Evolutionary conservation across 2,113 vertebrate species (phyloP), one percentile per base, ranked within the genome.

Genomic region (Cyphomyrus discorhynchus): DNA sequence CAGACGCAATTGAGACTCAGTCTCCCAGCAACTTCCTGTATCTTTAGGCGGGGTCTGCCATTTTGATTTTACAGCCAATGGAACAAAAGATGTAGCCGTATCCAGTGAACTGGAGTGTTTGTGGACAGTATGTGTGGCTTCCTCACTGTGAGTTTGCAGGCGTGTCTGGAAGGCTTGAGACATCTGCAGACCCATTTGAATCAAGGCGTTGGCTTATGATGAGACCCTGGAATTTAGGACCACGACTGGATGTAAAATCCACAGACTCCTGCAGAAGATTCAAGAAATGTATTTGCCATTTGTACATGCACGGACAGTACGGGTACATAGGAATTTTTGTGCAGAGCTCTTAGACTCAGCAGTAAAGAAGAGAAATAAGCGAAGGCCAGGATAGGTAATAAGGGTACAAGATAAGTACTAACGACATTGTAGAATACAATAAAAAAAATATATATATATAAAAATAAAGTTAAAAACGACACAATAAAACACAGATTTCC

Each of bases 1-100:
- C 88, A 82, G 91, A 92, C 88, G 58, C 49, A 70, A 90, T 66
- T 62, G 93, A 94, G 95, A 94, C 92, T 96, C 94, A 94, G 70
- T 90, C 90, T 93, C 93, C 93, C 88, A 58, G 87, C 88, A 49
- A 46, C 74, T 24, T 56, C 77, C 82, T 90, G 90, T 92, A 50
- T 92, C 89, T 92, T 88, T 90, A 31, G 62, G 31, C 82, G 56
- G 70, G 50, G 82, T 89, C 66, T 89, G 70, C 88, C 87, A 88
- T 87, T 91, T 91, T 88, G 46, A 91, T 92, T 92, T 84, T 56
- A 83, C 27, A 56, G 70, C 31, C 70, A 50, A 24, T 82, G 88
- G 70, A 89, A 89, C 74, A 89, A 89, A 56, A 83, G 74, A 21
- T 52, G 19, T 50, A 56, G 17, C 88, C 9, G 10, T 58, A 39